phyloP scores from a whole-genome alignment of 2,888 invertebrate genomes.

The Synergus gifuensis region DNA sequence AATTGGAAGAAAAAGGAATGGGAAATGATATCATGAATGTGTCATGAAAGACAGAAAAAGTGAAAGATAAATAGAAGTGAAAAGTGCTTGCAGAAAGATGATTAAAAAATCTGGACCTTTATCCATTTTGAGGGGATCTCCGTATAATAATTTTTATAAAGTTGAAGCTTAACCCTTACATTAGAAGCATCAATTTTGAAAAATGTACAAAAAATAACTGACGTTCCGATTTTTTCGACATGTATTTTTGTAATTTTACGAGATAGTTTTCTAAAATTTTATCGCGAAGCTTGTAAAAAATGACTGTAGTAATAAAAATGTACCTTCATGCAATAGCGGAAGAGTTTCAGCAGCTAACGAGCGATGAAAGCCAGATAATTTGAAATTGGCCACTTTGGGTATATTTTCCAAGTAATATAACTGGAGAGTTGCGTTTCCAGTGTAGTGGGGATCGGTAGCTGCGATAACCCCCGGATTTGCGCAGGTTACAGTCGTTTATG shows the following conservation, averaged over 20 bases:
- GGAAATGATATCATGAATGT: constrained; percentile 28
- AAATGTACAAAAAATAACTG: too few relatives aligned
- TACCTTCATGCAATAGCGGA: constrained; percentile 55
- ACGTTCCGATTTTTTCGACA: not conserved
- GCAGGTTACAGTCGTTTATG: constrained; percentile 49
- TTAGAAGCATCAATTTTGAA: too few relatives aligned
- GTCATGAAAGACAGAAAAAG: constrained; percentile 15
- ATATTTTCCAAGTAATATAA: constrained; percentile 52
- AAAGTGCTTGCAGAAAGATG: not conserved
- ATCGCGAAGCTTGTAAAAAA: not conserved
- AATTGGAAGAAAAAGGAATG: not conserved
- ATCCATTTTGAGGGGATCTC: not conserved
- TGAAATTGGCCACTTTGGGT: constrained; percentile 48
- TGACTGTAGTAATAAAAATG: constrained; percentile 55
- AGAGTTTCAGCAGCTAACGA: constrained; percentile 46
- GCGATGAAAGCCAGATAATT: constrained; percentile 52
- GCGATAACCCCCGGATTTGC: constrained; percentile 17
- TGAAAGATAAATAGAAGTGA: constrained; percentile 22
- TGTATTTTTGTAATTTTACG: not conserved
- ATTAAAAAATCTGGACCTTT: constrained; percentile 1
- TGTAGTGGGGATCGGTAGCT: not conserved
- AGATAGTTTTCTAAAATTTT: not conserved
- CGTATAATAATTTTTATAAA: too few relatives aligned
- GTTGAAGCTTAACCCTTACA: too few relatives aligned
- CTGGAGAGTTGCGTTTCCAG: not conserved